Evolutionary conservation across 2,888 invertebrate genomes (phyloP).

Genomic region (Drosophila nigritarsus): DNA sequence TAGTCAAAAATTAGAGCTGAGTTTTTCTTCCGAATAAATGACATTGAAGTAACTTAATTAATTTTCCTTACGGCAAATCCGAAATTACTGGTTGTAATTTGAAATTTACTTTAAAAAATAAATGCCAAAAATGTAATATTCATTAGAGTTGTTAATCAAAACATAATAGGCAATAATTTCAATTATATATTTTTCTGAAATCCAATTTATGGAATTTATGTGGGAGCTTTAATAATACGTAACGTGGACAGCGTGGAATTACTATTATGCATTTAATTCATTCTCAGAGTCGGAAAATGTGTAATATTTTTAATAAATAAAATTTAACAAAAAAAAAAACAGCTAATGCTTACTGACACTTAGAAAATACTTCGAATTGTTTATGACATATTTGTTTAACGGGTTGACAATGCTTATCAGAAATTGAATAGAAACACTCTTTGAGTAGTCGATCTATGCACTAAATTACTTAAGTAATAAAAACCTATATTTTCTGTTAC

Average conservation of each 20-base stretch:
- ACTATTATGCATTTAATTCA: background rate
- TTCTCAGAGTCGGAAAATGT: background rate
- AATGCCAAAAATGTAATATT: background rate
- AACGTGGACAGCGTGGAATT: background rate
- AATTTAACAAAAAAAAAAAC: background rate
- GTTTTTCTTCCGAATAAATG: background rate
- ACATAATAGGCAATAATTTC: background rate
- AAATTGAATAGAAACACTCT: background rate
- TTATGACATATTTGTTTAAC: background rate
- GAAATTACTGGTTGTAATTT: background rate
- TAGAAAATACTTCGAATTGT: background rate
- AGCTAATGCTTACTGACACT: background rate
- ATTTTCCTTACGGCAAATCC: background rate
- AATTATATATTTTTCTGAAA: background rate
- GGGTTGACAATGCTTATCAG: background rate
- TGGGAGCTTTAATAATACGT: too few species aligned
- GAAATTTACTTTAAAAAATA: background rate
- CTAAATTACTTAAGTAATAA: background rate
- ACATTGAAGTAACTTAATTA: background rate
- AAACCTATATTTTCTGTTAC: background rate
- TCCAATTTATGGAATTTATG: background rate
- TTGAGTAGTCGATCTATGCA: background rate
- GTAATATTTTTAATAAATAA: background rate
- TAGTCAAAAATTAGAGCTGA: background rate
- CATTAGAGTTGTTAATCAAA: background rate